These are phyloP conservation scores for Mythimna lalbum DNA, from an alignment of 2,888 invertebrate species.

Conservation along the genomic window DNA sequence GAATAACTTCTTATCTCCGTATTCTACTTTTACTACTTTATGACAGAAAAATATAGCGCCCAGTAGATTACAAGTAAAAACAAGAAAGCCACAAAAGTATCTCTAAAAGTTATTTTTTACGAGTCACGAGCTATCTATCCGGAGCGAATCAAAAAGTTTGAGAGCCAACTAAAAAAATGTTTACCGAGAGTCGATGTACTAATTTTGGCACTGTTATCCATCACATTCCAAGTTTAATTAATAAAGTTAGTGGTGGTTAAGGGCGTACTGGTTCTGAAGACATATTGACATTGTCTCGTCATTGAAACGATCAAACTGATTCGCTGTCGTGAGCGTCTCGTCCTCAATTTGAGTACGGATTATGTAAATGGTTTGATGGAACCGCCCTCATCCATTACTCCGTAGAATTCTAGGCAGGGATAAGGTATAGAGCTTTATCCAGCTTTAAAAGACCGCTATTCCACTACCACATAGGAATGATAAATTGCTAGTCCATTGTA, in stretches of 20 bases:
- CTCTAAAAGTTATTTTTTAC: conserved; percentile 26
- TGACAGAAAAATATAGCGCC: conserved; percentile 7
- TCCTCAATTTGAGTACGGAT: conserved; percentile 54
- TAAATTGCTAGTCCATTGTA: conserved; percentile 38
- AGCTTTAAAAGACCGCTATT: conserved; percentile 30
- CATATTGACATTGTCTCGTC: conserved; percentile 23
- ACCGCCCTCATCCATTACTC: conserved; percentile 13
- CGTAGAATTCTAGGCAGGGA: conserved; percentile 21
- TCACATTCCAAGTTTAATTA: conserved; percentile 49
- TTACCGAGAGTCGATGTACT: conserved; percentile 18
- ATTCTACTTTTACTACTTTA: conserved; percentile 23
- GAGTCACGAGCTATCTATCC: conserved; percentile 20
- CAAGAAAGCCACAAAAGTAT: conserved; percentile 17
- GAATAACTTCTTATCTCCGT: conserved; percentile 17
- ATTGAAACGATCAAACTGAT: conserved; percentile 40
- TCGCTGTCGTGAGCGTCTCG: conserved; percentile 21
- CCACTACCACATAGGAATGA: conserved; percentile 25
- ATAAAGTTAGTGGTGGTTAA: conserved; percentile 39
- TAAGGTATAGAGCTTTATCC: conserved; percentile 19
- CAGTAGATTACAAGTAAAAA: conserved; percentile 13
- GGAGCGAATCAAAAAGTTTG: conserved; percentile 33
- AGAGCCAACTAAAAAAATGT: conserved; percentile 26
- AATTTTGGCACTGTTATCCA: conserved; percentile 26
- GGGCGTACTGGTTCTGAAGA: conserved; percentile 2
- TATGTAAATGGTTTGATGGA: conserved; percentile 34